Base-by-base conservation (phyloP, 2,888 invertebrate species). In the Nycteola revayana region DNA sequence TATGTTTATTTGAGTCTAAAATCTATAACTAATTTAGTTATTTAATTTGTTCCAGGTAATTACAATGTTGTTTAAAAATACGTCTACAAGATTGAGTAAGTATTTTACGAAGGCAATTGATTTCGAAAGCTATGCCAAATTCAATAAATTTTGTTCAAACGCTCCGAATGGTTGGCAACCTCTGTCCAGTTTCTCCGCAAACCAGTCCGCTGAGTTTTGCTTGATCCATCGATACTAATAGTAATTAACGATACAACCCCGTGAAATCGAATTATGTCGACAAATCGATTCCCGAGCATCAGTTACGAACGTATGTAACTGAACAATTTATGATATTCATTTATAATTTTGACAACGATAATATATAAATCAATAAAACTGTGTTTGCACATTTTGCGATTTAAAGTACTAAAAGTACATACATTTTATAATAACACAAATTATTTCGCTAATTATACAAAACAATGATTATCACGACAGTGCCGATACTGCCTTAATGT, bases 191-290 rank as follows among this genome's bases (percentile, higher is more conserved):
- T 85, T 85, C 84, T 70, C 82, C 69, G 49, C 63, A 49, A 83
- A 86, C 84, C 81, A 80, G 86, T 84, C 68, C 46, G 49, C 53
- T 38, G 49, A 45, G 62, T 60, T 58, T 55, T 43, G 63, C 57
- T 57, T 66, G 70, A 72, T 67, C 67, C 75, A 79, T 80, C 78
- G 76, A 77, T 77, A 73, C 74, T 72, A 75, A 78, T 75, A 72
- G 75, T 79, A 81, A 86, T 85, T 84, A 85, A 83, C 75, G 75
- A 76, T 70, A 68, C 63, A 50, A 63, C 68, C 65, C 76, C 70
- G 75, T 78, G 80, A 80, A 83, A 82, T 78, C 75, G 72, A 77
- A 79, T 79, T 77, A 81, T 73, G 69, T 74, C 73, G 67, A 77
- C 77, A 75, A 80, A 79, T 78, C 66, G 68, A 65, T 75, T 65